Base-by-base conservation (phyloP, 2,113 vertebrate species). In the Phyllopteryx taeniolatus region DNA sequence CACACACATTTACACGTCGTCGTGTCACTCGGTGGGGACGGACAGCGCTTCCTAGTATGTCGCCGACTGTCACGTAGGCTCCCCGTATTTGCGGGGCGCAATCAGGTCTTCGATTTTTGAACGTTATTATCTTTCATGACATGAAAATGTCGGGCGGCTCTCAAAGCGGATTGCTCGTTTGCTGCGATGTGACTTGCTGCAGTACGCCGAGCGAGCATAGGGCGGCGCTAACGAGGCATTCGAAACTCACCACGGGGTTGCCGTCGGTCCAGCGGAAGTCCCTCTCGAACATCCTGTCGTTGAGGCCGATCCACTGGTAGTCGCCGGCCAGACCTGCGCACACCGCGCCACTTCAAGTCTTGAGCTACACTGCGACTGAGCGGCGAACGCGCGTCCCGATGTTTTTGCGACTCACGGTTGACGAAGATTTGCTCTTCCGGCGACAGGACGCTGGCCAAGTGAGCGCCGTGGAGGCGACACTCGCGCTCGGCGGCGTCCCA, bases 231-330 rank as follows among this genome's bases (percentile, higher is more conserved):
- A 22, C 44, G 68, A 51, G 47, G 46, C 57, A 27, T 46, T 17
- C 33, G 3, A 14, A 44, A 44, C 93, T 95, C 89, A 99, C 97
- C 96, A 98, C 88, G 0, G 94, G 79, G 20, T 90, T 94, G 53
- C 95, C 94, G 71, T 99, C 97, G 0, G 95, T 98, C 97, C 97
- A 99, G 35, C 95, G 94, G 91, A 99, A 99, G 86, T 99, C 97
- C 68, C 93, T 92, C 85, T 98, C 96, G 82, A 96, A 98, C 97
- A 98, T 98, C 90, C 94, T 96, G 92, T 99, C 97, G 56, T 96
- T 99, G 49, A 99, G 94, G 31, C 97, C 97, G 79, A 97, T 95
- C 97, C 97, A 99, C 89, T 99, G 97, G 79, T 99, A 99, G 79
- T 99, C 97, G 60, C 95, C 96, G 15, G 95, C 96, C 88, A 99